Percentiles rank a stretch among this genome's conserved stretches.
Evolutionary conservation across 2,797 vertebrate species (phyloP).

Genomic region (Anguilla obscura): DNA sequence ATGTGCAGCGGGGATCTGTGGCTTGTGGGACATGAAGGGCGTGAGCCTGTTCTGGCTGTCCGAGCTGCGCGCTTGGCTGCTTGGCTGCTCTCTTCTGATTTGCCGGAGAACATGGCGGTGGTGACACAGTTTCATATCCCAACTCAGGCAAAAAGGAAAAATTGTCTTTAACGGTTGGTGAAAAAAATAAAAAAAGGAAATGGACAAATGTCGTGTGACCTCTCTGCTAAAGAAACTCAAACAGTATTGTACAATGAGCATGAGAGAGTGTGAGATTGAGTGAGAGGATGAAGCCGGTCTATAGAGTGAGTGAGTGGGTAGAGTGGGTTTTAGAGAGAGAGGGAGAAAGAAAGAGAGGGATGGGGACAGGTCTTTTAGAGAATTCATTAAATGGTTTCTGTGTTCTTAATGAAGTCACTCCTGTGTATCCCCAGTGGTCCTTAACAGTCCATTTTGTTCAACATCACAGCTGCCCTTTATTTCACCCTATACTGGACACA

Average conservation of each 20-base stretch:
- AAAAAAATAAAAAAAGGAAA: background rate
- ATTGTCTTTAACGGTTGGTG: background rate
- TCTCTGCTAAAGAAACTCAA: background rate
- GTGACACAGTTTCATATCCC: background rate
- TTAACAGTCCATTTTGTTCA: background rate
- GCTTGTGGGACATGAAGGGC: background rate
- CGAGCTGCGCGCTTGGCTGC: background rate
- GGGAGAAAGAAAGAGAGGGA: background rate
- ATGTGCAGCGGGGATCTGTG: background rate
- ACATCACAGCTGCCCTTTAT: background rate
- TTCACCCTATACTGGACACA: background rate
- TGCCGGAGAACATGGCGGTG: background rate
- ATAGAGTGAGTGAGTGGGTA: background rate
- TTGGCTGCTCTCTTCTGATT: background rate
- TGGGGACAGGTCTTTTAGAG: background rate
- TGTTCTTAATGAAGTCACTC: background rate
- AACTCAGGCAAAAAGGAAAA: background rate
- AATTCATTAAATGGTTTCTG: background rate
- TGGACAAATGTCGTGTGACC: background rate
- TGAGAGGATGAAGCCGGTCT: too few relatives aligned
- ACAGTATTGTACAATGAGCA: too few relatives aligned
- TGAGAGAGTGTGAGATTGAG: too few relatives aligned
- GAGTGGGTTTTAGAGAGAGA: too few relatives aligned
- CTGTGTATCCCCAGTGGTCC: background rate
- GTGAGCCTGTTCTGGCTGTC: background rate